Conservation (phyloP, 2,113 vertebrate species). For the Marcusenius ussheri region DNA sequence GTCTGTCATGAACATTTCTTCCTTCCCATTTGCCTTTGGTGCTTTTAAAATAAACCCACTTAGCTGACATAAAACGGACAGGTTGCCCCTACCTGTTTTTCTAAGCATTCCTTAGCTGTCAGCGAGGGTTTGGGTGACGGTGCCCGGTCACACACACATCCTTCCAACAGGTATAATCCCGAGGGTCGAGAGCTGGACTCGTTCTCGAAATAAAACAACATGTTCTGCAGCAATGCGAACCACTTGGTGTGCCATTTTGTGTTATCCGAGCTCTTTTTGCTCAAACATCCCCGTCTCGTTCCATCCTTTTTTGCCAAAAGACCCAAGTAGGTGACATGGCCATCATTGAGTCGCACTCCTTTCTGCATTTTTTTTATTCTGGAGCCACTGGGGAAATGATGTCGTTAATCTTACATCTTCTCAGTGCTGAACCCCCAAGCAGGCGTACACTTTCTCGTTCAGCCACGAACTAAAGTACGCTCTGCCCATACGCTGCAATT, state of each 20-base stretch:
- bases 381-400: conserved; percentile 38
- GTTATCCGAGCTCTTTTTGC: conserved; percentile 93
- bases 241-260: conserved; percentile 95
- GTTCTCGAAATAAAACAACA: conserved; percentile 97
- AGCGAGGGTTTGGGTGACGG: conserved; percentile 83
- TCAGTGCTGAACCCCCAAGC: conserved; percentile 36
- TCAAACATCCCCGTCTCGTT: conserved; percentile 80
- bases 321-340: conserved; percentile 86
- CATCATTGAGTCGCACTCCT: conserved; percentile 89
- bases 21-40: not conserved
- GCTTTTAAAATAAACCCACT: not conserved
- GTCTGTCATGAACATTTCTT: not conserved
- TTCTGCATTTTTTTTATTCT: conserved; percentile 76
- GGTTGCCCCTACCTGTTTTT: conserved; percentile 78
- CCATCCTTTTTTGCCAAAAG: conserved; percentile 90
- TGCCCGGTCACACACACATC: conserved; percentile 81
- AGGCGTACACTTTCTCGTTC: conserved; percentile 52
- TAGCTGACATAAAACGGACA: not conserved
- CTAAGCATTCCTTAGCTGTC: conserved; percentile 80
- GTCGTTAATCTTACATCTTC: conserved; percentile 55
- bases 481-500: conserved; percentile 52
- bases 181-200: conserved; percentile 89
- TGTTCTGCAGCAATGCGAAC: conserved; percentile 93
- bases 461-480: conserved; percentile 45
- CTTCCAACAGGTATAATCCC: conserved; percentile 93